phyloP scores from a whole-genome alignment of 2,113 vertebrate species.

The Noturus placidus region DNA sequence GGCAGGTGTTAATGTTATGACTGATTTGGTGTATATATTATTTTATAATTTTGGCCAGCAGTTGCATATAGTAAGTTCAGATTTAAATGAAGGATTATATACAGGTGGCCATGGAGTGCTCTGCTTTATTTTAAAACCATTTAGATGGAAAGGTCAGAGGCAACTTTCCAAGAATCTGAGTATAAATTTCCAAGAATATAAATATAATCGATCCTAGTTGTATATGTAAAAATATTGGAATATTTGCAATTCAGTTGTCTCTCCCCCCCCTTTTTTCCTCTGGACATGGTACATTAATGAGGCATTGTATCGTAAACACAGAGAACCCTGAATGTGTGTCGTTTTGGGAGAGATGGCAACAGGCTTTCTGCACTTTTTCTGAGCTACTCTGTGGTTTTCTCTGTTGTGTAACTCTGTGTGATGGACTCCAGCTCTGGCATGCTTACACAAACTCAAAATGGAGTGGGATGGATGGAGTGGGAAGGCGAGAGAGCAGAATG shows the following conservation, averaged over 20 bases:
- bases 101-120: not conserved
- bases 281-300: not conserved
- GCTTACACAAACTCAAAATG: slow-evolving; percentile 53
- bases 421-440: slow-evolving; percentile 58
- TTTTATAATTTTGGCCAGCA: not conserved
- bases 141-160: not conserved
- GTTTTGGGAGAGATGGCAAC: not conserved
- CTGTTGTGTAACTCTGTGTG: slow-evolving; percentile 69
- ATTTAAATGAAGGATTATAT: not conserved
- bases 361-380: slow-evolving; percentile 8
- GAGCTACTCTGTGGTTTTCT: slow-evolving; percentile 59
- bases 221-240: not conserved
- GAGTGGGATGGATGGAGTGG: slow-evolving; percentile 56
- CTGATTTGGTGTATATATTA: not conserved
- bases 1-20: no score
- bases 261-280: not conserved
- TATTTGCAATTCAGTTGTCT: not conserved
- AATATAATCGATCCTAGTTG: not conserved
- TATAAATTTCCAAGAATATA: not conserved
- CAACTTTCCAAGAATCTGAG: not conserved
- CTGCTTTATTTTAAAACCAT: not conserved
- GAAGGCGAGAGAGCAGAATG: not conserved
- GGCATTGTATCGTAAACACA: not conserved
- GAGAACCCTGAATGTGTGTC: not conserved
- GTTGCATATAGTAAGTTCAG: not conserved